Percentiles rank a stretch among this genome's conserved stretches.
Conservation (phyloP, 2,888 invertebrate species). For the Stenurella melanura region DNA sequence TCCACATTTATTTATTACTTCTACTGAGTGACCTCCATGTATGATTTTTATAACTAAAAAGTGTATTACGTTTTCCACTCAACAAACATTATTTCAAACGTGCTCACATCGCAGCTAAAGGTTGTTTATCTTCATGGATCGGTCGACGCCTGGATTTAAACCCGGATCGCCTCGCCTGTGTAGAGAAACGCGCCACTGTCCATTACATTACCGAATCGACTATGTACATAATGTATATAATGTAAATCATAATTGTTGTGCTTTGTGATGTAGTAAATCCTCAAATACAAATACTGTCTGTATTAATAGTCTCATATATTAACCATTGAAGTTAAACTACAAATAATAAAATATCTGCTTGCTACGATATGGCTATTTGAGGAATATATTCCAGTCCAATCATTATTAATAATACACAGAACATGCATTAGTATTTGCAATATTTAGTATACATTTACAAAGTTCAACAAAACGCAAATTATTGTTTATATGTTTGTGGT, state of each 20-base stretch:
- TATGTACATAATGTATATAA: too few relatives aligned
- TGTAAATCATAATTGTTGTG: not conserved
- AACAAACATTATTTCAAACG: too few relatives aligned
- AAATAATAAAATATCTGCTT: conserved; percentile 12
- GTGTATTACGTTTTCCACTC: too few relatives aligned
- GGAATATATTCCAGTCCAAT: conserved; percentile 36
- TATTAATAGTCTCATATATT: conserved; percentile 26
- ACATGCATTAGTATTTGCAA: conserved; percentile 44
- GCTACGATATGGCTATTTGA: conserved; percentile 19
- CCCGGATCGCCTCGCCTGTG: too few relatives aligned
- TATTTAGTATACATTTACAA: conserved; percentile 40
- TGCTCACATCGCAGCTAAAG: too few relatives aligned
- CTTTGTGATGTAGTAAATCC: not conserved
- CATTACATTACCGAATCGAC: too few relatives aligned
- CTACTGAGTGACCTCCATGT: too few relatives aligned
- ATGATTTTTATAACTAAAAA: too few relatives aligned
- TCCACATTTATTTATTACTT: too few relatives aligned
- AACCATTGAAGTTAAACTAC: conserved; percentile 13
- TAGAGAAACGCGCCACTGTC: too few relatives aligned
- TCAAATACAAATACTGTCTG: not conserved
- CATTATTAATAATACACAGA: conserved; percentile 42
- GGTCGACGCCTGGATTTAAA: too few relatives aligned
- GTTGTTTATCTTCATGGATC: too few relatives aligned
- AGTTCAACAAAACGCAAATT: conserved; percentile 38
- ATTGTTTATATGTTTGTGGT: conserved; percentile 40